Conservation (phyloP, 2,888 invertebrate genomes). For the Diaprepes abbreviatus region DNA sequence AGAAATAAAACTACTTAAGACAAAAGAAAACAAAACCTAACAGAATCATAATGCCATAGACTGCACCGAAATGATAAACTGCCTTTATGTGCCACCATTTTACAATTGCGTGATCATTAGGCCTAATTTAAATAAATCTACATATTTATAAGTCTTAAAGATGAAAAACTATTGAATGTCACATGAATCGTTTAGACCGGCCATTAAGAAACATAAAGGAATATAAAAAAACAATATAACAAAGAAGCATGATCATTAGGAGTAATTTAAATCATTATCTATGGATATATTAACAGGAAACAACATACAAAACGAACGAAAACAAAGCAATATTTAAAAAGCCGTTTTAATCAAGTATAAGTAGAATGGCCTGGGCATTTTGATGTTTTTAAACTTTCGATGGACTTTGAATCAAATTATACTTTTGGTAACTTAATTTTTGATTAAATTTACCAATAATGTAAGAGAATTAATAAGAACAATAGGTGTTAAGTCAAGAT, state of each 20-base stretch:
- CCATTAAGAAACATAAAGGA: constrained; percentile 3
- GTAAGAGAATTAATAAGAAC: no score
- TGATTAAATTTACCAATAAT: no score
- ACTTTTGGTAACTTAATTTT: no score
- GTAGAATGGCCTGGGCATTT: no score
- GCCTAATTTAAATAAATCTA: constrained; percentile 24
- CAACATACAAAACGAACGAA: not conserved
- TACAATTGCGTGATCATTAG: constrained; percentile 11
- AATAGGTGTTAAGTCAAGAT: no score
- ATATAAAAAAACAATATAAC: constrained; percentile 16
- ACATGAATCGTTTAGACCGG: constrained; percentile 10
- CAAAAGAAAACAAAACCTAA: no score
- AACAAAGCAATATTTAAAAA: no score
- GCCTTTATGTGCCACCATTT: constrained; percentile 17
- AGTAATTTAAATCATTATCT: constrained; percentile 7
- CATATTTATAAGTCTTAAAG: constrained; percentile 21
- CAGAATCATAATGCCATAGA: constrained; percentile 1
- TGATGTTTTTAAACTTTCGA: no score
- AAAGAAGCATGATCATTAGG: constrained; percentile 1
- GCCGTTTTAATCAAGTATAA: no score
- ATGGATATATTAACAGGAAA: not conserved
- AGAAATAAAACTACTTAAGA: no score
- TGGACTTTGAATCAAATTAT: no score
- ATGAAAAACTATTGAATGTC: constrained; percentile 24
- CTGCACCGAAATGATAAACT: constrained; percentile 4